These are phyloP conservation scores for Chymomyza amoena DNA, from an alignment of 2,888 invertebrate genomes.

Conservation along the genomic window DNA sequence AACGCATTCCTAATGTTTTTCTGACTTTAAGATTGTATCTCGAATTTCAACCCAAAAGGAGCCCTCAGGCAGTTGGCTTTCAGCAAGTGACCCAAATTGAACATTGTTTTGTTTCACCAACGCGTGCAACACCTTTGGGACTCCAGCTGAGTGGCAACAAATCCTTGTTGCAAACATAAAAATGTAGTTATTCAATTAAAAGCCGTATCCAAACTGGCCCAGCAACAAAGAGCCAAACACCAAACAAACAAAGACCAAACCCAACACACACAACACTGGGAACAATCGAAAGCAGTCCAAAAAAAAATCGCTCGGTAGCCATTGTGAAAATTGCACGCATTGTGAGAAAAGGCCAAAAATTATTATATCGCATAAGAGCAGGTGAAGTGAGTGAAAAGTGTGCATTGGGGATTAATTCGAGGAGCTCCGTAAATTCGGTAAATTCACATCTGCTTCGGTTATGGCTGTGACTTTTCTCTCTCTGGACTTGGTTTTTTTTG, in stretches of 20 bases:
- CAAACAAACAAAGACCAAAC: neutral
- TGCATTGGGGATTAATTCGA: conserved; percentile 61
- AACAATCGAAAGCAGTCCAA: neutral
- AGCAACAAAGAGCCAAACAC: conserved; percentile 7
- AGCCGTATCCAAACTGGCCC: conserved; percentile 15
- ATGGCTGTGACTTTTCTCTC: conserved; percentile 20
- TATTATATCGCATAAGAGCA: conserved; percentile 16
- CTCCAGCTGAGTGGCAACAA: neutral
- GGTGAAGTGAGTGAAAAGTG: conserved; percentile 44
- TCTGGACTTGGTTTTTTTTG: neutral
- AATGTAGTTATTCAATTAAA: conserved; percentile 65
- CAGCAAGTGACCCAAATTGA: neutral
- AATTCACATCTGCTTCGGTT: conserved; percentile 1
- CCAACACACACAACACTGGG: neutral
- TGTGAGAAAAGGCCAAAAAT: conserved; percentile 15
- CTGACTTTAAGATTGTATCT: neutral
- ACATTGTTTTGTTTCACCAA: neutral
- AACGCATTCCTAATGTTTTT: neutral
- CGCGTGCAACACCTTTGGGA: neutral
- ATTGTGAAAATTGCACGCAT: conserved; percentile 23
- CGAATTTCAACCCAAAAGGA: neutral
- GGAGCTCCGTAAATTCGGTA: conserved; percentile 14
- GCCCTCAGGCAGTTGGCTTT: neutral
- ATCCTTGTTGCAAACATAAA: conserved; percentile 30
- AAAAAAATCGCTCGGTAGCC: neutral